These are phyloP conservation scores for Drosophila monieri DNA, from an alignment of 2,888 invertebrate species.

Conservation along the genomic window DNA sequence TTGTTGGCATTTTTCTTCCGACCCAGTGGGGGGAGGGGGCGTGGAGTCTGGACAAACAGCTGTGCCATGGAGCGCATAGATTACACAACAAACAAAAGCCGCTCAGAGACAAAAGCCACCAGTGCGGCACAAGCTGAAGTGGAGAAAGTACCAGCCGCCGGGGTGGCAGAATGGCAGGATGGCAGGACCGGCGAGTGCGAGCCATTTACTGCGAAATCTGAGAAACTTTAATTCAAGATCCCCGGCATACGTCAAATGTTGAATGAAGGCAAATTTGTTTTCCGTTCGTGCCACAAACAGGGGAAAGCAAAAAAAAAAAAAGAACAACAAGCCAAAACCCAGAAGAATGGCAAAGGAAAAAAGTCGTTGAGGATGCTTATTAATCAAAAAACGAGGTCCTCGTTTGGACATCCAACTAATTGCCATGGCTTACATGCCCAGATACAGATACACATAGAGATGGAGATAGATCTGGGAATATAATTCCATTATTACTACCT, in stretches of 20 bases:
- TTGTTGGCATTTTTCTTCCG: slow-evolving; percentile 77
- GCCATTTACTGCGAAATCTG: slow-evolving; percentile 61
- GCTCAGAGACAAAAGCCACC: slow-evolving; percentile 63
- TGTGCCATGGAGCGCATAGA: slow-evolving; percentile 80
- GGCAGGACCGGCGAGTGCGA: slow-evolving; percentile 10
- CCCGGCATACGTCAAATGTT: slow-evolving; percentile 66
- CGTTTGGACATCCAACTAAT: slow-evolving; percentile 39
- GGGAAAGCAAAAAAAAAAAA: not conserved
- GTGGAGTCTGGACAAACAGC: slow-evolving; percentile 74
- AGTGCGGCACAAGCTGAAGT: slow-evolving; percentile 15
- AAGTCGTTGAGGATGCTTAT: slow-evolving; percentile 59
- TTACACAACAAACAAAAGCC: slow-evolving; percentile 80
- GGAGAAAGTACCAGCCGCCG: slow-evolving; percentile 25
- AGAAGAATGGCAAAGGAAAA: slow-evolving; percentile 19
- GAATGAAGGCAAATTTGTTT: slow-evolving; percentile 78
- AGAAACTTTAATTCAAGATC: slow-evolving; percentile 71
- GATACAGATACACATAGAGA: not conserved
- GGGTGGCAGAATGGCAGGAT: slow-evolving; percentile 1
- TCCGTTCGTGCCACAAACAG: slow-evolving; percentile 11
- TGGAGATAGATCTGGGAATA: not conserved
- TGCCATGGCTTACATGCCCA: slow-evolving; percentile 31
- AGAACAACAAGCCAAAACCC: not conserved
- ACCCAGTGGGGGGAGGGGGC: slow-evolving; percentile 13
- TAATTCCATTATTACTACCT: not conserved
- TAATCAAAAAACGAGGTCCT: slow-evolving; percentile 61